phyloP scores from a whole-genome alignment of 2,888 invertebrate species.

The Magallana nippona region DNA sequence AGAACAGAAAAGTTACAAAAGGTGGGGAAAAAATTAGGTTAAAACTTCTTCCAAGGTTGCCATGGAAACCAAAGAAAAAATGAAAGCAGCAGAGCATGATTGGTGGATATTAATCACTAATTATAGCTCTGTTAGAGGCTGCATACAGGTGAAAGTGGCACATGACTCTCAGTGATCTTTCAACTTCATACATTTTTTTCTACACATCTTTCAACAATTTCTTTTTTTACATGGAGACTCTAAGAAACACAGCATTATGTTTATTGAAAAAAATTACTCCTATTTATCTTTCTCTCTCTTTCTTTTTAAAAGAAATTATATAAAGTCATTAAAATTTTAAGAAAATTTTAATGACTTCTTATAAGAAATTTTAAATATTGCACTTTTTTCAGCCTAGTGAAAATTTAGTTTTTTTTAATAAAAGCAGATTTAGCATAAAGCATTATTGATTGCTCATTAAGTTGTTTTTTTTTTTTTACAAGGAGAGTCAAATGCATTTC shows the following conservation, averaged over 20 bases:
- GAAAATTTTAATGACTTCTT: no score
- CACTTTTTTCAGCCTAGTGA: not conserved
- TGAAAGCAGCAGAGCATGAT: slow-evolving; percentile 25
- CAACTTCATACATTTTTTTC: not conserved
- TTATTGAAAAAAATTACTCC: no score
- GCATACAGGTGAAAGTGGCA: not conserved
- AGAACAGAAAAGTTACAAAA: not conserved
- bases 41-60: not conserved
- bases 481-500: slow-evolving; percentile 31
- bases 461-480: not conserved
- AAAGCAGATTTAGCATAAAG: slow-evolving; percentile 7
- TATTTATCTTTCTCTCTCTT: no score
- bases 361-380: not conserved
- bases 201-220: not conserved
- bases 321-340: not conserved
- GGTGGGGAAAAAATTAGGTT: not conserved
- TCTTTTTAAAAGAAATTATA: no score
- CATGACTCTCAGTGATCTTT: not conserved
- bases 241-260: no score
- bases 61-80: slow-evolving; percentile 12
- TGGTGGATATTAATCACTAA: slow-evolving; percentile 7
- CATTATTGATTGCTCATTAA: not conserved
- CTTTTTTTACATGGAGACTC: no score
- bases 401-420: no score
- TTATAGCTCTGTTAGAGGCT: slow-evolving; percentile 1